These are phyloP conservation scores for Romanomermis culicivorax DNA, from an alignment of 2,888 invertebrate species.

Conservation along the genomic window DNA sequence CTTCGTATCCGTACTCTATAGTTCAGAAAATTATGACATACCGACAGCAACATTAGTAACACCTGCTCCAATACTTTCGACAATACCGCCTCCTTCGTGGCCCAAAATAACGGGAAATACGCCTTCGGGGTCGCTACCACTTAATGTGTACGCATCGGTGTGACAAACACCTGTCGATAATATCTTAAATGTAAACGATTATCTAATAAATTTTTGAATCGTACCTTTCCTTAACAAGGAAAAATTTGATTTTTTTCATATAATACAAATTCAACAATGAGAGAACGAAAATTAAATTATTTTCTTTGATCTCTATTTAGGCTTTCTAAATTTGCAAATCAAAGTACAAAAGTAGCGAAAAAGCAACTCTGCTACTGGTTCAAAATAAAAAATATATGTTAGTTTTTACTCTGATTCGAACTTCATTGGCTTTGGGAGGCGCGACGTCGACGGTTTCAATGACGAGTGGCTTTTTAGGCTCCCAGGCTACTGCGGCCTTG, in stretches of 20 bases:
- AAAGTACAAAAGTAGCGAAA: too few relatives aligned
- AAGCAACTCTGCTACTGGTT: too few relatives aligned
- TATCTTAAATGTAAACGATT: slow-evolving; percentile 51
- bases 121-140: slow-evolving; percentile 68
- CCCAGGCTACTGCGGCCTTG: slow-evolving; percentile 90
- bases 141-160: slow-evolving; percentile 54
- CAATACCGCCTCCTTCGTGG: slow-evolving; percentile 79
- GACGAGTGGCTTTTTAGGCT: slow-evolving; percentile 59
- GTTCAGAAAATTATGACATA: too few relatives aligned
- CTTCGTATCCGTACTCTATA: too few relatives aligned
- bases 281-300: too few relatives aligned
- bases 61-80: slow-evolving; percentile 84
- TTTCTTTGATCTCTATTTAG: too few relatives aligned
- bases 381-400: too few relatives aligned
- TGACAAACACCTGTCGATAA: slow-evolving; percentile 65
- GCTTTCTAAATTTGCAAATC: too few relatives aligned
- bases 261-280: too few relatives aligned
- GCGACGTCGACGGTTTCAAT: slow-evolving; percentile 81
- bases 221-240: too few relatives aligned
- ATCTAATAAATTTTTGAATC: too few relatives aligned
- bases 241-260: too few relatives aligned
- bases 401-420: slow-evolving; percentile 35
- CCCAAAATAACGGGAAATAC: slow-evolving; percentile 76
- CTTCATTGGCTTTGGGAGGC: slow-evolving; percentile 79
- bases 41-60: slow-evolving; percentile 66